Evolutionary conservation across 2,888 invertebrate genomes (phyloP).

Genomic region (Mesodorylaimus sp.): DNA sequence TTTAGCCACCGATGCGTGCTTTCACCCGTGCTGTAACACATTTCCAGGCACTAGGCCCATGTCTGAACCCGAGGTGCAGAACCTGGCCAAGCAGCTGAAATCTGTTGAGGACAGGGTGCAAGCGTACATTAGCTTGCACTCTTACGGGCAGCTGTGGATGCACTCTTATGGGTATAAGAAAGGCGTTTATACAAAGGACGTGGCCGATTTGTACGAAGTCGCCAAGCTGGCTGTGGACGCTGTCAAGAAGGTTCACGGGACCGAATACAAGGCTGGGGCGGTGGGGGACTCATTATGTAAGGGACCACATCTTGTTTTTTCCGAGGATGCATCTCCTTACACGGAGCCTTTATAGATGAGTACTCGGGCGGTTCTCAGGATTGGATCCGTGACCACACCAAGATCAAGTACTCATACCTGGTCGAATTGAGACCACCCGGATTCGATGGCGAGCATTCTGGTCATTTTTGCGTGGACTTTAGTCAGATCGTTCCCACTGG

Average conservation of each 20-base stretch:
- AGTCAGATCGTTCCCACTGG: constrained; percentile 26
- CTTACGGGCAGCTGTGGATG: constrained; percentile 28
- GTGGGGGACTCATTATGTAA: constrained; percentile 28
- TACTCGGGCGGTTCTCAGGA: constrained; percentile 28
- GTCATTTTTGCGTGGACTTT: constrained; percentile 26
- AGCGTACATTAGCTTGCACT: constrained; percentile 27
- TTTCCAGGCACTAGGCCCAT: constrained; percentile 25
- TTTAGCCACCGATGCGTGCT: constrained; percentile 22
- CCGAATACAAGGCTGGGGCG: constrained; percentile 24
- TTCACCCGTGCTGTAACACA: constrained; percentile 26
- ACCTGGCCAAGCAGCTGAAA: constrained; percentile 14
- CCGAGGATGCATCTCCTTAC: neutral
- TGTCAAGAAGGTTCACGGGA: constrained; percentile 24
- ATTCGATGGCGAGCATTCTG: constrained; percentile 14
- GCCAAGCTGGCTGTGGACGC: constrained; percentile 13
- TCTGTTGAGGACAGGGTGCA: constrained; percentile 20
- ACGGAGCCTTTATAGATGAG: constrained; percentile 18
- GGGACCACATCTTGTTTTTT: constrained; percentile 2
- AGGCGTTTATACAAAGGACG: constrained; percentile 21
- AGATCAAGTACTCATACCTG: constrained; percentile 25
- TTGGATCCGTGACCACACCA: constrained; percentile 27
- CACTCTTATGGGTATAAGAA: constrained; percentile 25
- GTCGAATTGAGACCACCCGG: constrained; percentile 10
- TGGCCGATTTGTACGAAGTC: neutral
- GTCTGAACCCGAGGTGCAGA: constrained; percentile 24